Evolutionary conservation across 2,797 vertebrate species (phyloP).

Genomic region (Intellagama lesueurii): DNA sequence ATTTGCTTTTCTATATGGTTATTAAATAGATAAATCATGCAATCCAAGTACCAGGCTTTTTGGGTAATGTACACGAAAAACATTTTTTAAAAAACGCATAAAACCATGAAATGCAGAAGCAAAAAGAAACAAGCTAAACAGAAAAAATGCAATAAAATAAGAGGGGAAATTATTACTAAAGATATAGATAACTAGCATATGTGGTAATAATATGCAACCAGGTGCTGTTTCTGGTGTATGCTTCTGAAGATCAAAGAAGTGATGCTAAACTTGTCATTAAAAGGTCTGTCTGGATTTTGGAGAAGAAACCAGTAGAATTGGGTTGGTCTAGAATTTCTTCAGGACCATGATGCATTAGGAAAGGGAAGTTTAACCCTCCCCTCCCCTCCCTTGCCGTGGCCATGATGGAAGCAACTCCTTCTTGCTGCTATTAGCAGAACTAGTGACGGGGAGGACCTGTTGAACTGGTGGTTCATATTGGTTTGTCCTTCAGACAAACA

Average conservation of each 20-base stretch:
- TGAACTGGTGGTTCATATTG: too few species aligned
- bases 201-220: constrained; percentile 27
- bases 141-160: background rate
- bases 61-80: background rate
- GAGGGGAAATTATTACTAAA: background rate
- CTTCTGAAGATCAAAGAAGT: background rate
- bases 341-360: background rate
- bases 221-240: background rate
- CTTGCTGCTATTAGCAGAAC: background rate
- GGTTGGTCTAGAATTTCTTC: background rate
- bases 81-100: background rate
- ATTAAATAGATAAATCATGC: background rate
- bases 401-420: background rate
- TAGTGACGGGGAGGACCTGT: too few species aligned
- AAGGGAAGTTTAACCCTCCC: background rate
- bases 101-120: background rate
- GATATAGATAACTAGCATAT: constrained; percentile 38
- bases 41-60: background rate
- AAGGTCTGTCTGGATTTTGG: background rate
- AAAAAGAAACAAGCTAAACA: background rate
- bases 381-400: background rate
- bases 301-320: background rate
- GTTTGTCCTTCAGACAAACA: too few species aligned
- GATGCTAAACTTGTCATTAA: background rate
- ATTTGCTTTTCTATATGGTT: background rate